phyloP scores from a whole-genome alignment of 2,113 vertebrate genomes.

The Loxodonta africana region DNA sequence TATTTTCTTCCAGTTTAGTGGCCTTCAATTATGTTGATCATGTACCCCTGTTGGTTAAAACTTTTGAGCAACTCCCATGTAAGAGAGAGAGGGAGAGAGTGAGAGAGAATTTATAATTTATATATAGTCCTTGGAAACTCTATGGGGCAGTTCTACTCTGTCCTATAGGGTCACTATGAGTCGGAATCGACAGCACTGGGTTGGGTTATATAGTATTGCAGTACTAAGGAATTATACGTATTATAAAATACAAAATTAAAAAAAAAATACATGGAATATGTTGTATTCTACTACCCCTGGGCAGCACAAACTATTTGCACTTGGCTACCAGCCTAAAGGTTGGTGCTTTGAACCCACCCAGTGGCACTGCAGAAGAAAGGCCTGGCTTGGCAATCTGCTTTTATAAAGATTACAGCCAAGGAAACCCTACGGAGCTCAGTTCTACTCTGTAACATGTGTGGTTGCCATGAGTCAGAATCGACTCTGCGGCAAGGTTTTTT shows the following conservation, averaged over 20 bases:
- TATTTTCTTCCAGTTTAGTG: conserved; percentile 19
- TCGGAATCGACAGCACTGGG: too few species aligned
- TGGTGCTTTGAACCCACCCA: background rate
- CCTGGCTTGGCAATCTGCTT: background rate
- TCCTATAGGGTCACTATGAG: too few species aligned
- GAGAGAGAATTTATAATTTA: background rate
- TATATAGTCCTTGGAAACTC: background rate
- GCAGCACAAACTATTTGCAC: background rate
- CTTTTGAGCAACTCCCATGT: background rate
- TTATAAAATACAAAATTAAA: background rate
- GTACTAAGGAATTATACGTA: background rate
- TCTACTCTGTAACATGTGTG: background rate
- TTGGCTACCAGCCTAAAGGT: background rate
- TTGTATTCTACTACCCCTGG: background rate
- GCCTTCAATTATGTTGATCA: conserved; percentile 44
- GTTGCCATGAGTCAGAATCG: background rate
- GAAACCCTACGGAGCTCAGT: background rate
- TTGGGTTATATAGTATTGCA: background rate
- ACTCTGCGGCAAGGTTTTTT: background rate
- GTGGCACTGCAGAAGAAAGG: background rate
- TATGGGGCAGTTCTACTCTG: too few species aligned
- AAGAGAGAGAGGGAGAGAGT: background rate
- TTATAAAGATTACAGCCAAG: background rate
- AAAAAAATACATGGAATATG: background rate
- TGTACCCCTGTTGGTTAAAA: background rate